Conservation (phyloP, 2,113 vertebrate species). For the Catagonus wagneri region DNA sequence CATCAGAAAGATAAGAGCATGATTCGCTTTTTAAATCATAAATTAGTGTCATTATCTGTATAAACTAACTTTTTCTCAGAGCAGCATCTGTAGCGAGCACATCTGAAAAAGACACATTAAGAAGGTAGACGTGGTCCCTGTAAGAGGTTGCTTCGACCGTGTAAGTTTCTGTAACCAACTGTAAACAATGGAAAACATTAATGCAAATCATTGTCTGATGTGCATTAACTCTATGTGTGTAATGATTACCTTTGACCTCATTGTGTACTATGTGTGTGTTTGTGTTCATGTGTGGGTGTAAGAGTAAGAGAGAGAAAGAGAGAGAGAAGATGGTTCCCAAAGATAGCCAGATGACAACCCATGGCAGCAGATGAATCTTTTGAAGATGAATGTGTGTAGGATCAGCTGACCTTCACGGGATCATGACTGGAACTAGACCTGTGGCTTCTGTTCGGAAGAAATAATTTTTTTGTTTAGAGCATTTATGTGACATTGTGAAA, state of each 20-base stretch:
- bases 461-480: neutral
- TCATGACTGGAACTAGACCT: neutral
- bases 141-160: neutral
- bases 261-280: neutral
- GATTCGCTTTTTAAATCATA: neutral
- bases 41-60: neutral
- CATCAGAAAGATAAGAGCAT: neutral
- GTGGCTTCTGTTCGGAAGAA: neutral
- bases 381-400: neutral
- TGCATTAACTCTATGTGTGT: neutral
- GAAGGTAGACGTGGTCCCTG: neutral
- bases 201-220: neutral
- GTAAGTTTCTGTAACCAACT: neutral
- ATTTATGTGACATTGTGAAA: neutral
- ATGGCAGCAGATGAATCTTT: neutral
- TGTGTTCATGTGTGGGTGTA: neutral
- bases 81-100: neutral
- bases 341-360: neutral
- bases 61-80: neutral
- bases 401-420: neutral
- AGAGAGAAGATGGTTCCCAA: neutral
- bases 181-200: neutral
- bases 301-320: neutral
- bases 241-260: neutral
- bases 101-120: neutral